These are phyloP conservation scores for Cordilura impudica DNA, from an alignment of 2,888 invertebrate genomes.

Conservation along the genomic window DNA sequence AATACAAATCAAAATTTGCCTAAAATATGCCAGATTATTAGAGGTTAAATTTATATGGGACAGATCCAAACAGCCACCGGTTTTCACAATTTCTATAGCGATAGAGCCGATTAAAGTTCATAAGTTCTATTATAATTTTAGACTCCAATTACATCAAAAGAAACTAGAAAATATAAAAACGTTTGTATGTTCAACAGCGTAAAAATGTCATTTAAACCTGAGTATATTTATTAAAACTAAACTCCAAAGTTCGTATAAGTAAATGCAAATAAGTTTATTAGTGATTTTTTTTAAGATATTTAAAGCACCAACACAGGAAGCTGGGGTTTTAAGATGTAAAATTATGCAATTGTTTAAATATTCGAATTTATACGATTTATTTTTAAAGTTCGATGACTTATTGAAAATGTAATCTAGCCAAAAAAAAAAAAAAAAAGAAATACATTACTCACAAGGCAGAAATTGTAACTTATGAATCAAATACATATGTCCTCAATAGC, in stretches of 20 bases:
- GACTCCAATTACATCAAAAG: too few relatives aligned
- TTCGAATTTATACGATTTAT: too few relatives aligned
- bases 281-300: background rate
- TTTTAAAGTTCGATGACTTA: conserved; percentile 9
- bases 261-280: too few relatives aligned
- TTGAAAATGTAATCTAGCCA: background rate
- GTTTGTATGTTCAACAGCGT: background rate
- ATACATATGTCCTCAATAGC: background rate
- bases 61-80: too few relatives aligned
- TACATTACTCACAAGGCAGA: conserved; percentile 20
- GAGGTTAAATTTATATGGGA: too few relatives aligned
- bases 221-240: background rate
- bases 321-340: background rate
- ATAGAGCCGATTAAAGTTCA: too few relatives aligned
- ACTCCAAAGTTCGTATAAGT: background rate
- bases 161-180: too few relatives aligned
- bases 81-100: too few relatives aligned
- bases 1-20: too few relatives aligned
- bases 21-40: too few relatives aligned
- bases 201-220: background rate
- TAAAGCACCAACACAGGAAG: background rate
- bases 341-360: too few relatives aligned
- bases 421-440: conserved; percentile 3
- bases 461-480: background rate
- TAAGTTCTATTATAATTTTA: too few relatives aligned